Evolutionary conservation across 2,113 vertebrate genomes (phyloP), one percentile per base, ranked within the genome.

Genomic region (Mionectes macconnelli): DNA sequence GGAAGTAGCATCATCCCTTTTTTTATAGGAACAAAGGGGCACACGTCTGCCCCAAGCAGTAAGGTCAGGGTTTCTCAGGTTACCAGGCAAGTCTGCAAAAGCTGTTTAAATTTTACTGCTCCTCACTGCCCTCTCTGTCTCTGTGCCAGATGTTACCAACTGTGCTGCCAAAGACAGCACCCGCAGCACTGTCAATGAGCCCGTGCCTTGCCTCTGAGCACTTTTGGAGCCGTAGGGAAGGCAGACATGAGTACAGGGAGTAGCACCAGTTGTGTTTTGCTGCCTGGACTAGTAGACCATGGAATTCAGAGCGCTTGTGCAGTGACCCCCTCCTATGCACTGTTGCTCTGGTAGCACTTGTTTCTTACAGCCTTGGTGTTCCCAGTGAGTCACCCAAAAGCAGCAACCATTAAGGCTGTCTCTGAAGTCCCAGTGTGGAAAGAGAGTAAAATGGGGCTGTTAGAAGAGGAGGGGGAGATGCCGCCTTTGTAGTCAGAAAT

Each of bases 141-240:
- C 37, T n/a, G 25, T 89, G 80, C 33, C 64, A 59, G 84, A 37
- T 30, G 55, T 66, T 66, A 16, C 44, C 47, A 66, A 67, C 59
- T 39, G 63, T 79, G 40, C 76, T 92, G 91, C 87, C 76, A 47
- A 81, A 69, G 59, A 50, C 50, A 70, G 59, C 49, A 81, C 50
- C 40, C 50, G 30, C 0, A 2, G n/a, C 0, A 1, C 52, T 5
- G 1, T 56, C 19, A 40, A 44, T 50, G 24, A 76, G 63, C 49
- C 81, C 0, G 0, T 24, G 27, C 17, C 0, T 47, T 73, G 53
- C 27, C 70, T 79, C 35, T 1, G 0, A 27, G 42, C 1, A 0
- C 45, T 25, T 18, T 35, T 0, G 4, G 70, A 73, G 55, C 16
- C 0, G 0, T 28, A 47, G 53, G 42, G 84, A 50, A 84, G 31